Conservation (phyloP, 1,140 invertebrate genomes). For the Trachelipus rathkii region DNA sequence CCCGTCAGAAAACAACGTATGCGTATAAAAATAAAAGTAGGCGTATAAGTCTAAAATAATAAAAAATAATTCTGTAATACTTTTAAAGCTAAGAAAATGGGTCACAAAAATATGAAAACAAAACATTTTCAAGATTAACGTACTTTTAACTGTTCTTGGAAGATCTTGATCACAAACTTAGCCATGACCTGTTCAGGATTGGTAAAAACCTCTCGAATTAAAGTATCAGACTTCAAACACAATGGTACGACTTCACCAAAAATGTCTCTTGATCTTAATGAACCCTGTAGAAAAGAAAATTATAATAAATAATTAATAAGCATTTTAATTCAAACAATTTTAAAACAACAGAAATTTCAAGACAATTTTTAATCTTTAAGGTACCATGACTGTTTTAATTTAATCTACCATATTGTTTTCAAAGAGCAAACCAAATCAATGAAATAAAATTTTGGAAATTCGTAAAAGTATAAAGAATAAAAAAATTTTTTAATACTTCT, state of each 20-base stretch:
- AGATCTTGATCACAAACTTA: constrained; percentile 95
- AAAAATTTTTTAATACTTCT: constrained; percentile 39
- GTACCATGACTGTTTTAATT: no score
- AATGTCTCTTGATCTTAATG: constrained; percentile 63
- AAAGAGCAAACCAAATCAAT: no score
- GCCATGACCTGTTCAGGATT: constrained; percentile 96
- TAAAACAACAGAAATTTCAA: no score
- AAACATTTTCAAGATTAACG: background rate
- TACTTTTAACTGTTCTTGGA: constrained; percentile 78
- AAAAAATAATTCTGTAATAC: constrained; percentile 40
- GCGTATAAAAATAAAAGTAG: no score
- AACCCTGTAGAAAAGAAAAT: background rate
- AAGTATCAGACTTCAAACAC: constrained; percentile 79
- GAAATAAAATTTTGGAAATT: no score
- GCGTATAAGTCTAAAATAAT: no score
- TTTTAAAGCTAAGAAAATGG: constrained; percentile 22
- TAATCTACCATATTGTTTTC: no score
- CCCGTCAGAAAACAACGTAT: no score
- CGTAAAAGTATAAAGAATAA: background rate
- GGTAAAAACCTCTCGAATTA: constrained; percentile 90
- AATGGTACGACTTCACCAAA: constrained; percentile 86
- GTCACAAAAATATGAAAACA: background rate
- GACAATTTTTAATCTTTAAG: no score
- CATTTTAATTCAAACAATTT: no score
- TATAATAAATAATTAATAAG: no score